Conservation (phyloP, 2,888 invertebrate species). For the Cordilura impudica region DNA sequence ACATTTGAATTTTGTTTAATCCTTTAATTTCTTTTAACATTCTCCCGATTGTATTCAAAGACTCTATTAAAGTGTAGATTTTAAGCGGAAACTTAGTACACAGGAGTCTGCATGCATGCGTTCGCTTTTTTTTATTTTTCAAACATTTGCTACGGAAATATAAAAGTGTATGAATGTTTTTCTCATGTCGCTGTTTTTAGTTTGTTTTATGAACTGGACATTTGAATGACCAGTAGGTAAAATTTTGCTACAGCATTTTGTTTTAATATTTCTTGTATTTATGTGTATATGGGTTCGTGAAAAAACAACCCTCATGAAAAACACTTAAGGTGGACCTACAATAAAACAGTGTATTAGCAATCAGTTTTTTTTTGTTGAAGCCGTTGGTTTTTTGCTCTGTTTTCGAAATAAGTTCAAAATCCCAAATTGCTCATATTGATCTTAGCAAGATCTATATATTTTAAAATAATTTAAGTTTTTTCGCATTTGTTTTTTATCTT, state of each 20-base stretch:
- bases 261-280: neutral
- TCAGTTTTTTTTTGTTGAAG: too few relatives aligned
- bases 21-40: conserved; percentile 56
- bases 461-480: too few relatives aligned
- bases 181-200: conserved; percentile 1
- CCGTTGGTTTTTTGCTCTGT: too few relatives aligned
- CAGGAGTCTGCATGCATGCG: conserved; percentile 17
- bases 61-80: neutral
- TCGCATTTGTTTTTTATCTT: too few relatives aligned
- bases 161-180: conserved; percentile 20
- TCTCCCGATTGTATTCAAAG: neutral
- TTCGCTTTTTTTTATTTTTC: conserved; percentile 6
- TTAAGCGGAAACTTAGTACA: conserved; percentile 34
- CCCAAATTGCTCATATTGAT: too few relatives aligned
- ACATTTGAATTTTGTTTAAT: conserved; percentile 38
- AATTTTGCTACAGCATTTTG: neutral
- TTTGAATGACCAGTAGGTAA: conserved; percentile 41
- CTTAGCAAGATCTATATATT: too few relatives aligned
- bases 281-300: neutral
- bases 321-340: too few relatives aligned
- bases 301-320: neutral
- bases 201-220: conserved; percentile 45
- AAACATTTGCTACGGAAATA: conserved; percentile 51
- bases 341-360: too few relatives aligned
- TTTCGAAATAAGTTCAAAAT: too few relatives aligned